A percentile compares a stretch with the other conserved stretches of the same genome.
These are phyloP conservation scores for Drosophila mercatorum DNA, from an alignment of 2,888 invertebrate species.

Conservation along the genomic window DNA sequence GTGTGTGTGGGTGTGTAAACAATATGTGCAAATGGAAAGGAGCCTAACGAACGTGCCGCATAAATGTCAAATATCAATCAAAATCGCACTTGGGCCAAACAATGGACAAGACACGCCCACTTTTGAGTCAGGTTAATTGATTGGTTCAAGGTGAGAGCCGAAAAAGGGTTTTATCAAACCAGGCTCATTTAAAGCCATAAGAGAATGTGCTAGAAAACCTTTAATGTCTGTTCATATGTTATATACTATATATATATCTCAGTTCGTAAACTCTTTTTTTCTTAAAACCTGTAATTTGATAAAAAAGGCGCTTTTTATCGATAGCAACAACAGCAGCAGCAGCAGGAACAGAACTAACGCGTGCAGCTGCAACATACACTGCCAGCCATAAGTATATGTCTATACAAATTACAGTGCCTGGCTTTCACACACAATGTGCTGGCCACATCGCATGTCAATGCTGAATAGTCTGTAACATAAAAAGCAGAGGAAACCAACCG, in stretches of 20 bases:
- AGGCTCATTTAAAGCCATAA: neutral
- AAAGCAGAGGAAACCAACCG: slow-evolving; percentile 11
- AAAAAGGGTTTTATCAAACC: slow-evolving; percentile 22
- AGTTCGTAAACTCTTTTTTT: slow-evolving; percentile 15
- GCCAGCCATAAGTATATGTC: slow-evolving; percentile 61
- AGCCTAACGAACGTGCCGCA: slow-evolving; percentile 56
- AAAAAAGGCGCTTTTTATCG: slow-evolving; percentile 51
- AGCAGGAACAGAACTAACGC: slow-evolving; percentile 13
- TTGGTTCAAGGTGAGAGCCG: slow-evolving; percentile 34
- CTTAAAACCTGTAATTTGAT: slow-evolving; percentile 46
- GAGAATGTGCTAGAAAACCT: neutral
- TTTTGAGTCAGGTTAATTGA: slow-evolving; percentile 67
- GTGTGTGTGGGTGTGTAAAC: slow-evolving; percentile 58
- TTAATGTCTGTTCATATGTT: neutral
- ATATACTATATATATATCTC: neutral
- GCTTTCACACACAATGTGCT: slow-evolving; percentile 48
- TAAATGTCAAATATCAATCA: slow-evolving; percentile 81
- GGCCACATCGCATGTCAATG: slow-evolving; percentile 72
- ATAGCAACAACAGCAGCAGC: slow-evolving; percentile 27
- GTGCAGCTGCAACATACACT: slow-evolving; percentile 43
- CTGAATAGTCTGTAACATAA: slow-evolving; percentile 49
- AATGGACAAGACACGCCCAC: slow-evolving; percentile 46
- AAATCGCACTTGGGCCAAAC: slow-evolving; percentile 68
- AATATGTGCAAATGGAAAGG: slow-evolving; percentile 37
- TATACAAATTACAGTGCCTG: slow-evolving; percentile 64